phyloP scores from a whole-genome alignment of 64 coral and sea anemone species.

The Actinia equina region DNA sequence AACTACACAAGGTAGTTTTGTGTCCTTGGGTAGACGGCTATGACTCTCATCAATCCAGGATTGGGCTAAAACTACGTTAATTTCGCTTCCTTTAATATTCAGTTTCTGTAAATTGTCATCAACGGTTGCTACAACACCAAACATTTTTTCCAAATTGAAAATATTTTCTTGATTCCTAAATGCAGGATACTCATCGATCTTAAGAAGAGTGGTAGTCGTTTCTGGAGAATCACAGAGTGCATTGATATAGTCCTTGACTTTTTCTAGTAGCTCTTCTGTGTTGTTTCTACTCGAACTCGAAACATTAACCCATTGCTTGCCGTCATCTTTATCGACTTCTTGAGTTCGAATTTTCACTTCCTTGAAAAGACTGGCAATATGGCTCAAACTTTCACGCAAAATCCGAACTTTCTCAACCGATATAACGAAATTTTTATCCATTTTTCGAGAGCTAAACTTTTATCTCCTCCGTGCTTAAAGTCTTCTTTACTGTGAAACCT shows the following conservation, averaged over 20 bases:
- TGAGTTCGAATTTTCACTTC: not conserved
- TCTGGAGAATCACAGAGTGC: not conserved
- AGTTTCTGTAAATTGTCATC: not conserved
- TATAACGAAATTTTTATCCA: not conserved
- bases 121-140: not conserved
- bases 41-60: not conserved
- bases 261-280: not conserved
- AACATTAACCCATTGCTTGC: slow-evolving; percentile 11
- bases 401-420: not conserved
- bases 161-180: not conserved
- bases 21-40: no score
- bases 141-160: not conserved
- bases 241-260: slow-evolving; percentile 16
- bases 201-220: not conserved
- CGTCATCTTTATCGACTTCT: not conserved
- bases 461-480: not conserved
- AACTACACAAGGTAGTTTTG: not conserved
- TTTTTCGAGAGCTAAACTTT: not conserved
- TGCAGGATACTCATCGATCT: not conserved
- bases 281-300: not conserved
- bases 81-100: not conserved
- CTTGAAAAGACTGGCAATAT: not conserved
- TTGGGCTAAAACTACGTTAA: not conserved
- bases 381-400: not conserved
- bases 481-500: not conserved